These are phyloP conservation scores for Anarsia innoxiella DNA, from an alignment of 2,888 invertebrate species.

Conservation along the genomic window DNA sequence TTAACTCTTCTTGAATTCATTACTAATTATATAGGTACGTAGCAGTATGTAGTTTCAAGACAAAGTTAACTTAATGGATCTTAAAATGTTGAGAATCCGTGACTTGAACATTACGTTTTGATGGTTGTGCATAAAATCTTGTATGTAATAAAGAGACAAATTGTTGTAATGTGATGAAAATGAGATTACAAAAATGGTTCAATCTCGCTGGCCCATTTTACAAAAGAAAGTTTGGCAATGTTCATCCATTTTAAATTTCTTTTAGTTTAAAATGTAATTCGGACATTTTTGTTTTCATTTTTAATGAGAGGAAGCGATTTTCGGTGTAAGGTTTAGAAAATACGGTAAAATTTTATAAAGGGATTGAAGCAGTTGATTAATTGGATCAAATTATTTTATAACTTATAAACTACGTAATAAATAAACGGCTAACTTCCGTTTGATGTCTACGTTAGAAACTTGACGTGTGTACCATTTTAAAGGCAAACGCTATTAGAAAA, in stretches of 20 bases:
- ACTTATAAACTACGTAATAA: too few relatives aligned
- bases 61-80: neutral
- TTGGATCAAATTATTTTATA: too few relatives aligned
- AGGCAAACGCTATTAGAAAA: too few relatives aligned
- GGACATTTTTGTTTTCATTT: neutral
- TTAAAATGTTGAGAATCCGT: neutral
- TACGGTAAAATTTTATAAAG: too few relatives aligned
- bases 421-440: too few relatives aligned
- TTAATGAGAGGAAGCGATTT: neutral
- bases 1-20: too few relatives aligned
- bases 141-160: neutral
- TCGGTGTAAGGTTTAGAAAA: neutral
- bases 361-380: too few relatives aligned
- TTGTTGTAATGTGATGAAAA: constrained; percentile 1
- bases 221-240: constrained; percentile 3
- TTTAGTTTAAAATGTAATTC: neutral
- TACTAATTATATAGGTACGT: too few relatives aligned
- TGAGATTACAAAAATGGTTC: constrained; percentile 1
- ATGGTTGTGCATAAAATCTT: neutral
- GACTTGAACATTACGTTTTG: neutral
- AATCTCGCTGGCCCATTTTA: constrained; percentile 1
- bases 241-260: constrained; percentile 6
- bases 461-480: too few relatives aligned
- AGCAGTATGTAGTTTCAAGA: neutral
- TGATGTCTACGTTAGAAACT: too few relatives aligned